A percentile compares a stretch with the other conserved stretches of the same genome.
Conservation (phyloP, 2,888 invertebrate species). For the Diplolepis rosae region DNA sequence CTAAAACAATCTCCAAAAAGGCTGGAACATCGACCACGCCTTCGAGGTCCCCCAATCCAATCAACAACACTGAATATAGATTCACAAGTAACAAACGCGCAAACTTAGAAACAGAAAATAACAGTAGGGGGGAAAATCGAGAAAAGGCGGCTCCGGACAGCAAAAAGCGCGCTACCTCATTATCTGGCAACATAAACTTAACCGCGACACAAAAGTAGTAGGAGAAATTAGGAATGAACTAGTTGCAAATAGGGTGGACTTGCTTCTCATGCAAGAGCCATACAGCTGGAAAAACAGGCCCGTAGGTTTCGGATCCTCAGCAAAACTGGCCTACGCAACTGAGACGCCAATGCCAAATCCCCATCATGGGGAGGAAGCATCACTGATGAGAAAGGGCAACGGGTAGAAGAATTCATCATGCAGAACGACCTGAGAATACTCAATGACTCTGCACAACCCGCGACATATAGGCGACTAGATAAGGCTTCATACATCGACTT, state of each 20-base stretch:
- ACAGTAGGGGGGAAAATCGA: no score
- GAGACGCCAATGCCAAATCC: neutral
- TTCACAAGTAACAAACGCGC: no score
- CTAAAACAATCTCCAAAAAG: neutral
- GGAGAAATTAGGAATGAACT: neutral
- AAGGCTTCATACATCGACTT: neutral
- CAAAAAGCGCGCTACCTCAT: no score
- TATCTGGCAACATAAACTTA: no score
- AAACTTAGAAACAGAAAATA: no score
- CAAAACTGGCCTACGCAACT: neutral
- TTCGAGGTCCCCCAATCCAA: no score
- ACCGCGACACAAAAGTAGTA: neutral
- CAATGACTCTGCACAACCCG: constrained; percentile 29
- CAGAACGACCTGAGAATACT: neutral
- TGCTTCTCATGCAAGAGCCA: constrained; percentile 13
- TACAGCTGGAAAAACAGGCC: neutral
- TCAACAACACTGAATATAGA: no score
- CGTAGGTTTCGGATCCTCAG: neutral
- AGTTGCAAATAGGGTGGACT: neutral
- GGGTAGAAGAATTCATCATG: constrained; percentile 33
- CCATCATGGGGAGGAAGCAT: constrained; percentile 33
- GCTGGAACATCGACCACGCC: no score
- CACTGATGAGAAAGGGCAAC: constrained; percentile 8
- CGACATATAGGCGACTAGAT: constrained; percentile 27
- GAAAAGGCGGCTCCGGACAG: neutral